A percentile compares a stretch with the other conserved stretches of the same genome.
phyloP scores from a whole-genome alignment of 2,888 invertebrate genomes.

The Eupithecia pulchellata region DNA sequence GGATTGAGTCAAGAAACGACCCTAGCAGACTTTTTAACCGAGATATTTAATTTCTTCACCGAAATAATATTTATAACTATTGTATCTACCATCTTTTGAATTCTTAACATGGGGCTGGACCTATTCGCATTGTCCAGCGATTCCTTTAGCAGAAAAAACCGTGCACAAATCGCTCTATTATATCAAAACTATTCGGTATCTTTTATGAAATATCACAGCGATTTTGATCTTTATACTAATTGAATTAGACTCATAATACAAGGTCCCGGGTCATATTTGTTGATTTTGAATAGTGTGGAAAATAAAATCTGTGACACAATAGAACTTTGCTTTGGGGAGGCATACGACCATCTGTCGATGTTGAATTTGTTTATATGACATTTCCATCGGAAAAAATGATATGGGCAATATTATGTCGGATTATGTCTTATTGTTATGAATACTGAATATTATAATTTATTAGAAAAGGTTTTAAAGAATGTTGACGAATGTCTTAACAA shows the following conservation, averaged over 20 bases:
- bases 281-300: constrained; percentile 50
- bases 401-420: constrained; percentile 18
- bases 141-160: constrained; percentile 34
- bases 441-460: not conserved
- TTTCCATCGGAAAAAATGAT: constrained; percentile 51
- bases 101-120: constrained; percentile 21
- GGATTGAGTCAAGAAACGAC: not conserved
- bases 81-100: not conserved
- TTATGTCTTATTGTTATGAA: constrained; percentile 9
- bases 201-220: constrained; percentile 32
- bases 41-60: not conserved
- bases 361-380: constrained; percentile 60
- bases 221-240: constrained; percentile 36
- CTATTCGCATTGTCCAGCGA: constrained; percentile 30
- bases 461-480: not conserved
- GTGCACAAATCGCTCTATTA: constrained; percentile 52
- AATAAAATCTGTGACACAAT: constrained; percentile 61
- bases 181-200: constrained; percentile 40
- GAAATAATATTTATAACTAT: constrained; percentile 15
- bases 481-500: not conserved
- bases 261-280: constrained; percentile 35
- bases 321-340: constrained; percentile 60
- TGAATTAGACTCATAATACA: constrained; percentile 29
- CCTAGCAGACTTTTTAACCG: not conserved
- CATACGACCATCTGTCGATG: constrained; percentile 70